phyloP scores from a whole-genome alignment of 2,888 invertebrate genomes.

The Serripes groenlandicus region DNA sequence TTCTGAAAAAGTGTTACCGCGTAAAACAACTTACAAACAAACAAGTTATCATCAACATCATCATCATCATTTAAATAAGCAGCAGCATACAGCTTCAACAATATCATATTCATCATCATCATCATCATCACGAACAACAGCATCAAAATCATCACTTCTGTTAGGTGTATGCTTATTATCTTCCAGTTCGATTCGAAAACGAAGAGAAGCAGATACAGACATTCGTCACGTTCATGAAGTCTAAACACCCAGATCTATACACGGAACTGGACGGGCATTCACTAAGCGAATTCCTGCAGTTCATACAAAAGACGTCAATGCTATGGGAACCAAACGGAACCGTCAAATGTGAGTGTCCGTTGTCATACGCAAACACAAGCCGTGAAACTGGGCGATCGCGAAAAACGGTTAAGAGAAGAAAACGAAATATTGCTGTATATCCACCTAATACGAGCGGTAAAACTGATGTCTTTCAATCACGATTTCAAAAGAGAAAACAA shows the following conservation, averaged over 20 bases:
- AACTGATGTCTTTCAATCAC: no score
- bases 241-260: constrained; percentile 68
- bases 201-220: constrained; percentile 73
- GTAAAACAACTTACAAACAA: neutral
- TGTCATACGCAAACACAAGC: neutral
- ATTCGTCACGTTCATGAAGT: constrained; percentile 69
- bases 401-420: no score
- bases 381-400: no score
- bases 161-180: no score
- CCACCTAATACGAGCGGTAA: no score
- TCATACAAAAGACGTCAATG: constrained; percentile 64
- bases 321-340: constrained; percentile 17
- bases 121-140: no score
- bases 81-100: no score
- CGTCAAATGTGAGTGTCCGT: neutral
- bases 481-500: no score
- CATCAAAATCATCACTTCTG: no score
- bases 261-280: constrained; percentile 58
- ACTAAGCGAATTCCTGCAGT: constrained; percentile 64
- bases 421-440: no score
- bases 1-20: neutral
- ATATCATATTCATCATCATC: no score
- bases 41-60: neutral
- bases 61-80: no score
- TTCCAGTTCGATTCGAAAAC: constrained; percentile 77